Conservation (phyloP, 2,797 vertebrate genomes). For the Champsocephalus gunnari region DNA sequence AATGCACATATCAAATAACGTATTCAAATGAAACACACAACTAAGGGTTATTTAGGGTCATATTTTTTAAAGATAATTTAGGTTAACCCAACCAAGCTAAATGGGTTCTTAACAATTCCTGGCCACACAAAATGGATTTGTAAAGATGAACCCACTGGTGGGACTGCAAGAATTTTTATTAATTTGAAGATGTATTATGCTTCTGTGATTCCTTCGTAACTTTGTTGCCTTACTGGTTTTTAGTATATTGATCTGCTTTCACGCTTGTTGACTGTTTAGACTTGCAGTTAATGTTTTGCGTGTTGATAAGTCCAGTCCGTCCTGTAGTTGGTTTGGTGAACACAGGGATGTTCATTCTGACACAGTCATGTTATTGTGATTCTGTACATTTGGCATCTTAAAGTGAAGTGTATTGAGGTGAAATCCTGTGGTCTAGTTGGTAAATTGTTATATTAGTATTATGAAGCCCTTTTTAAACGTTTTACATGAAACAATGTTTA, state of each 20-base stretch:
- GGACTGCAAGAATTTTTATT: slow-evolving; percentile 21
- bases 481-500: slow-evolving; percentile 24
- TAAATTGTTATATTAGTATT: slow-evolving; percentile 35
- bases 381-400: slow-evolving; percentile 39
- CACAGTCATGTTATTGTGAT: slow-evolving; percentile 41
- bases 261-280: slow-evolving; percentile 37
- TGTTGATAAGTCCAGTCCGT: slow-evolving; percentile 40
- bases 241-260: slow-evolving; percentile 45
- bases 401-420: slow-evolving; percentile 29
- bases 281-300: slow-evolving; percentile 44
- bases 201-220: slow-evolving; percentile 32
- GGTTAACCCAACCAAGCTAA: neutral
- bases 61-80: neutral
- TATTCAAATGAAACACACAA: neutral
- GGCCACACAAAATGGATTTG: slow-evolving; percentile 1
- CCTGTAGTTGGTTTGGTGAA: slow-evolving; percentile 41
- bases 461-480: slow-evolving; percentile 23
- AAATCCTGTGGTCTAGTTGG: slow-evolving; percentile 31
- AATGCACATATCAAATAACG: slow-evolving; percentile 1
- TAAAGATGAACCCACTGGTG: slow-evolving; percentile 35
- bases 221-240: slow-evolving; percentile 41
- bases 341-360: slow-evolving; percentile 16
- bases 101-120: slow-evolving; percentile 4
- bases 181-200: slow-evolving; percentile 31
- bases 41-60: neutral